Evolutionary conservation across 2,113 vertebrate genomes (phyloP).

Genomic region (Alectura lathami): DNA sequence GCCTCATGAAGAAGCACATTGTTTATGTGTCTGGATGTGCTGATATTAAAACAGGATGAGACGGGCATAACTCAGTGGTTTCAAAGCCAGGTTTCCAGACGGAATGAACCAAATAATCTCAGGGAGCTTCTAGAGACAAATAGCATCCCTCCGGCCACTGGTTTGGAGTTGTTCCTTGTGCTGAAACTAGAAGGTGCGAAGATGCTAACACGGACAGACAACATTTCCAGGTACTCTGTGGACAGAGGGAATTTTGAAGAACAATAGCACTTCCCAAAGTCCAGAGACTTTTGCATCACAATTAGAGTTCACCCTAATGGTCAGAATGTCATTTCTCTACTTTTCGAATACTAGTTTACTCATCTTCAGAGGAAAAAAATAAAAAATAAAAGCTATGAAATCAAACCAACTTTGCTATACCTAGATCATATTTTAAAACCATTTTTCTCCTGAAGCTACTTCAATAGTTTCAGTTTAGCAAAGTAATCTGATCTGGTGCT

Average conservation of each 20-base stretch:
- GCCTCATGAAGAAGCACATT: conserved; percentile 42
- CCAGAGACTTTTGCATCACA: not conserved
- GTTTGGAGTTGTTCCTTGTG: not conserved
- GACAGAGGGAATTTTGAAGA: not conserved
- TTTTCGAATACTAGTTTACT: not conserved
- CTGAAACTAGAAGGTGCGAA: not conserved
- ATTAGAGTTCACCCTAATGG: not conserved
- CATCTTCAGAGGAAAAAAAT: not conserved
- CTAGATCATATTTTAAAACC: not conserved
- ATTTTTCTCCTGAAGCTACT: not conserved
- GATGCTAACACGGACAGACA: not conserved
- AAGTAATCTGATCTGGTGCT: not conserved
- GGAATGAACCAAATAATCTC: not conserved
- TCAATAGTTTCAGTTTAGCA: not conserved
- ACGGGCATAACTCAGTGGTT: not conserved
- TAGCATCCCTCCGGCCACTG: not conserved
- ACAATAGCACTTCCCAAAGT: not conserved
- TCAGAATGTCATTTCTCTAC: not conserved
- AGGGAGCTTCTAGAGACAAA: not conserved
- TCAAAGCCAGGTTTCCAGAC: not conserved
- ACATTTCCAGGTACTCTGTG: not conserved
- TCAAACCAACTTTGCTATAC: not conserved
- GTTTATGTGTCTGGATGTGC: conserved; percentile 35
- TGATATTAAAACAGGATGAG: conserved; percentile 6
- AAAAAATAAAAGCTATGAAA: not conserved